Conservation (phyloP, 2,797 vertebrate genomes). For the Tokudaia tokunoshimensis region DNA sequence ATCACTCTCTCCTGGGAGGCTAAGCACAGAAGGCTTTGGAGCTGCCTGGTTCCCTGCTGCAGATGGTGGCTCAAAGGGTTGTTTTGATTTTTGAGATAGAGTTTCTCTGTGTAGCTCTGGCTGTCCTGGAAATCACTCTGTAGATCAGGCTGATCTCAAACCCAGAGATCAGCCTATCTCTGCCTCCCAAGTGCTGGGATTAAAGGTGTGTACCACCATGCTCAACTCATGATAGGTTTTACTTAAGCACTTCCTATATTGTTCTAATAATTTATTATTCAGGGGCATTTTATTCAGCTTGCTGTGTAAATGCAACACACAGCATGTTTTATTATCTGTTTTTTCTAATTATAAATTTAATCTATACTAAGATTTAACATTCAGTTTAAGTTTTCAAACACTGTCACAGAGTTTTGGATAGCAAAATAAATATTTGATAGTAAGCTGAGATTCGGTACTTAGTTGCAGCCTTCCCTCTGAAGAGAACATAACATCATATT, state of each 20-base stretch:
- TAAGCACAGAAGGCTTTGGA: too few relatives aligned
- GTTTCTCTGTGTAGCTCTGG: neutral
- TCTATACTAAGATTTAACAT: slow-evolving; percentile 56
- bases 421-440: slow-evolving; percentile 26
- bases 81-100: neutral
- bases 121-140: neutral
- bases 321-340: slow-evolving; percentile 60
- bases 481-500: slow-evolving; percentile 6
- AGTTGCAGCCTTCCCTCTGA: slow-evolving; percentile 32
- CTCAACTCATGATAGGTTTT: neutral
- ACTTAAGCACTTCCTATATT: neutral
- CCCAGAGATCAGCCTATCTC: neutral
- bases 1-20: too few relatives aligned
- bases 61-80: too few relatives aligned
- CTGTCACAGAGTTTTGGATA: slow-evolving; percentile 12
- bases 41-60: too few relatives aligned
- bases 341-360: slow-evolving; percentile 63
- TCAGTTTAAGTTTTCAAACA: slow-evolving; percentile 63
- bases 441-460: slow-evolving; percentile 34
- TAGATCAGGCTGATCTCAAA: neutral
- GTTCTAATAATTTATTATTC: slow-evolving; percentile 24
- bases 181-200: neutral
- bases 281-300: slow-evolving; percentile 57
- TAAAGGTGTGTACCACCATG: rapidly evolving
- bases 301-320: neutral